A percentile compares a stretch with the other conserved stretches of the same genome.
These are phyloP conservation scores for Idris sp. DNA, from an alignment of 1,140 invertebrate genomes.

Conservation along the genomic window DNA sequence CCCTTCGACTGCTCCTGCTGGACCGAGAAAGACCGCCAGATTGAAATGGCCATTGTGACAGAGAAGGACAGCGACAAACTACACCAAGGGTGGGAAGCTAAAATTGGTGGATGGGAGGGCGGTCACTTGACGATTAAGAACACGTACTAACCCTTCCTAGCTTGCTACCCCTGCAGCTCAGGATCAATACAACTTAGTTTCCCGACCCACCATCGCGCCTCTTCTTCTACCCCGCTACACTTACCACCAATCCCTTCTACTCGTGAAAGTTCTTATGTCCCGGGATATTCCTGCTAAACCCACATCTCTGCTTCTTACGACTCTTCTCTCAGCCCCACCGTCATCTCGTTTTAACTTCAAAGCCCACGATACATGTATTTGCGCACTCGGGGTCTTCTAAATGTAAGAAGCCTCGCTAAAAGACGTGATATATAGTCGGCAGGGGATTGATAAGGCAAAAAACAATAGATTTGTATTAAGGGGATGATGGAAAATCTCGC, in stretches of 20 bases:
- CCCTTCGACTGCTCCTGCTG: conserved; percentile 68
- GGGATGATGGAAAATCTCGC: too few relatives aligned
- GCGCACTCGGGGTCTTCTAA: conserved; percentile 40
- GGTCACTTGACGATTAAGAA: conserved; percentile 80
- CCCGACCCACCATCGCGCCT: conserved; percentile 70
- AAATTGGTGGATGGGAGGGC: conserved; percentile 72
- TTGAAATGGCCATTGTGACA: conserved; percentile 1
- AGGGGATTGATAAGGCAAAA: conserved; percentile 21
- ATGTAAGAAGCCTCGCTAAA: conserved; percentile 48
- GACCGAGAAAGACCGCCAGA: conserved; percentile 32
- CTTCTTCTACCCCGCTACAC: conserved; percentile 66
- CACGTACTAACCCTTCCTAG: conserved; percentile 78
- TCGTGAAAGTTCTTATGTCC: conserved; percentile 77
- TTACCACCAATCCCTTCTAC: conserved; percentile 64
- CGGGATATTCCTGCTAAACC: conserved; percentile 72
- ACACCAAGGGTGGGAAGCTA: conserved; percentile 62
- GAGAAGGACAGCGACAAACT: conserved; percentile 45
- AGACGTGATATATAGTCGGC: conserved; percentile 48
- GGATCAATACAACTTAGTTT: conserved; percentile 80
- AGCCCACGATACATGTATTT: conserved; percentile 57
- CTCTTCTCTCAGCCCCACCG: conserved; percentile 36
- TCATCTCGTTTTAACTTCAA: conserved; percentile 48
- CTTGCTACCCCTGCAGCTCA: conserved; percentile 76
- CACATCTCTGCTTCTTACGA: conserved; percentile 70
- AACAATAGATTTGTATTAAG: conserved; percentile 1